Evolutionary conservation across 2,113 vertebrate genomes (phyloP).

Genomic region (Hassar affinis): DNA sequence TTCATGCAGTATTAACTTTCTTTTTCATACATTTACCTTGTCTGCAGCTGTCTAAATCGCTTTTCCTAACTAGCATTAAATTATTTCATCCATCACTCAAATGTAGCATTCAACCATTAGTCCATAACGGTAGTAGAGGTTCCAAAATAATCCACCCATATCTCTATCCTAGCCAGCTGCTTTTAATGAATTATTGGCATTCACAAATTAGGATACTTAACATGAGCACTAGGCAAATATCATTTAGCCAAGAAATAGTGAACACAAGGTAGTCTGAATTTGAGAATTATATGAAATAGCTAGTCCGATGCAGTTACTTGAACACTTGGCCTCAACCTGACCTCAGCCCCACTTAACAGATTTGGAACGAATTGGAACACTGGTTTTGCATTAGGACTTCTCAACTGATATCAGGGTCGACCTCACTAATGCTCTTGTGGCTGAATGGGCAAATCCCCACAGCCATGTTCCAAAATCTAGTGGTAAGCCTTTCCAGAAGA

Average conservation of each 20-base stretch:
- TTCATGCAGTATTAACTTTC: slow-evolving; percentile 38
- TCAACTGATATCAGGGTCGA: too few species aligned
- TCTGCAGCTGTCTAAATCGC: slow-evolving; percentile 26
- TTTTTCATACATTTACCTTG: background rate
- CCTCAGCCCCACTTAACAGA: too few species aligned
- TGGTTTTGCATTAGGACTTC: too few species aligned
- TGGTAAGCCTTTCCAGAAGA: too few species aligned
- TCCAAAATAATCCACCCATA: slow-evolving; percentile 5
- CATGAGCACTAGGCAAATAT: background rate
- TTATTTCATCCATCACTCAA: background rate
- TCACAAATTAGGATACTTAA: background rate
- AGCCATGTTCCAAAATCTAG: too few species aligned
- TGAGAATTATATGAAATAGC: background rate
- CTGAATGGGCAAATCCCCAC: too few species aligned
- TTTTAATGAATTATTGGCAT: background rate
- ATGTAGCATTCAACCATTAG: slow-evolving; percentile 8
- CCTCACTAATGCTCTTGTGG: too few species aligned
- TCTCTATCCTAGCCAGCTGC: background rate
- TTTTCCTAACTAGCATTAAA: background rate
- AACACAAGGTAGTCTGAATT: background rate
- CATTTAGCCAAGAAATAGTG: background rate
- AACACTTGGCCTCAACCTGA: background rate
- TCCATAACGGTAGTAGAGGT: background rate
- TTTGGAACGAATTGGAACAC: too few species aligned
- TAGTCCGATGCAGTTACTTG: background rate